Conservation (phyloP, 2,797 vertebrate genomes). For the Hipposideros larvatus region DNA sequence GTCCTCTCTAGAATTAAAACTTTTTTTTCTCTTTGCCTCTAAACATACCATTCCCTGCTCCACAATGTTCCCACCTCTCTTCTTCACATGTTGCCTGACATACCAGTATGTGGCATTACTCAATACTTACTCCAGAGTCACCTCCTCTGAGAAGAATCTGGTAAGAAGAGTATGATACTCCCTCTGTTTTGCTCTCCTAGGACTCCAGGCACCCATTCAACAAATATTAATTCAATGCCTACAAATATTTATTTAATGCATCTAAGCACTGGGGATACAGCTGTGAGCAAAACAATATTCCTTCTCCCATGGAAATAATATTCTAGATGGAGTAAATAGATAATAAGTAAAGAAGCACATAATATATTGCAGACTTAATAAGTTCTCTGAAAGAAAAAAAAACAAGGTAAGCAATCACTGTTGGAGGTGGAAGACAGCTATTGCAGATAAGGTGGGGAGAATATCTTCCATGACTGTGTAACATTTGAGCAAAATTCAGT, state of each 20-base stretch:
- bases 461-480: neutral
- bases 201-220: neutral
- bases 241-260: constrained; percentile 36
- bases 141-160: neutral
- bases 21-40: neutral
- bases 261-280: neutral
- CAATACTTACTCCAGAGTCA: neutral
- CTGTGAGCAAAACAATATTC: constrained; percentile 49
- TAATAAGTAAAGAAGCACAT: constrained; percentile 19
- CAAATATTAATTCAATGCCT: constrained; percentile 22
- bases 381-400: neutral
- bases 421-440: neutral
- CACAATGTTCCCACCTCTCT: neutral
- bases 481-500: neutral
- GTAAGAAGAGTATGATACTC: neutral
- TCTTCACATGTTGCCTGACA: neutral
- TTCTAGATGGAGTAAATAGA: neutral
- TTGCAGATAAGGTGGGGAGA: neutral
- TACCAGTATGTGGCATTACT: neutral
- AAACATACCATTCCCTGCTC: neutral
- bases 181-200: neutral
- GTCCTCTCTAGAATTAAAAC: neutral
- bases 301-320: constrained; percentile 18
- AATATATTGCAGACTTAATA: neutral
- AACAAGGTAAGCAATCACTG: neutral